A percentile compares a stretch with the other conserved stretches of the same genome.
Evolutionary conservation across 2,113 vertebrate species (phyloP).

Genomic region (Hemiscyllium ocellatum): DNA sequence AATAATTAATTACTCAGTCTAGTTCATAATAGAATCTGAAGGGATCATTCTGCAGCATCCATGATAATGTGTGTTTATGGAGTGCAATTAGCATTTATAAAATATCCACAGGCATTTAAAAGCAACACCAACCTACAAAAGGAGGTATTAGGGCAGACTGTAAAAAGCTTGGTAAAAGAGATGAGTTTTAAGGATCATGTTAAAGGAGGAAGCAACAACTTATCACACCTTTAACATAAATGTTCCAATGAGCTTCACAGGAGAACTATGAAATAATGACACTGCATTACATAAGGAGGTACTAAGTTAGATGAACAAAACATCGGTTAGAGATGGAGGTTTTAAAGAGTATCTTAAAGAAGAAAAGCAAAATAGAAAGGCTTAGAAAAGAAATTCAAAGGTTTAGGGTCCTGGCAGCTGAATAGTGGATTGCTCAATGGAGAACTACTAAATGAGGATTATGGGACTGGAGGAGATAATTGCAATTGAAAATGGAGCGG

Average conservation of each 20-base stretch:
- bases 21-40: background rate
- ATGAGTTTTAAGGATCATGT: background rate
- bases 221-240: background rate
- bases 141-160: background rate
- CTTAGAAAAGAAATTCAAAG: background rate
- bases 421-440: background rate
- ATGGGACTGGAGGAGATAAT: background rate
- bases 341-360: background rate
- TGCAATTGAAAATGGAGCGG: too few species aligned
- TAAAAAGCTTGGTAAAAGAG: background rate
- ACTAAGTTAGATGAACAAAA: background rate
- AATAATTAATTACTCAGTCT: background rate
- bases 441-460: background rate
- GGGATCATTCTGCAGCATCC: background rate
- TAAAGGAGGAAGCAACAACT: background rate
- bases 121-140: background rate
- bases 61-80: background rate
- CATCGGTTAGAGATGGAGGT: background rate
- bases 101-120: background rate
- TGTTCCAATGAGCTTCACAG: background rate
- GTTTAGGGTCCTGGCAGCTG: too few species aligned
- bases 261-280: background rate
- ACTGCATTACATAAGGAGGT: background rate
- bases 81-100: background rate
- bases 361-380: background rate